A percentile compares a stretch with the other conserved stretches of the same genome.
Conservation (phyloP, 2,888 invertebrate species). For the Rapana venosa region DNA sequence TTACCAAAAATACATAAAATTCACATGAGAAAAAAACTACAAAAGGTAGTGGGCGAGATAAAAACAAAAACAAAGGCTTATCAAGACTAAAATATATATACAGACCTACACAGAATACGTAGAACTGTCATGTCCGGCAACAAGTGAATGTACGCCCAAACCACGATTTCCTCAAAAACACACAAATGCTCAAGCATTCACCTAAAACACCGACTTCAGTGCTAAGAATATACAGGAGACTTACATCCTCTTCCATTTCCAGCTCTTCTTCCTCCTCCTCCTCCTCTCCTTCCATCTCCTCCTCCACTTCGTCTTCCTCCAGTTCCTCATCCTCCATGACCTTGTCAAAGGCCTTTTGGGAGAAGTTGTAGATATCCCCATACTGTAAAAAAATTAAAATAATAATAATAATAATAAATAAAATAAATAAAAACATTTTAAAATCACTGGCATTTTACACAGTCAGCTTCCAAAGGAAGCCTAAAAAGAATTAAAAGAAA, state of each 20-base stretch:
- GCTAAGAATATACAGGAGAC: background rate
- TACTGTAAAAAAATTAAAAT: conserved; percentile 83
- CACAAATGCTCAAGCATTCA: background rate
- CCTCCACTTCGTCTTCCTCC: conserved; percentile 81
- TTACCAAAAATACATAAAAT: too few relatives aligned
- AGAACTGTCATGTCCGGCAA: too few relatives aligned
- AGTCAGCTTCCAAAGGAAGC: too few relatives aligned
- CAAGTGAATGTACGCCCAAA: too few relatives aligned
- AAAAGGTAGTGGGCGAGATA: background rate
- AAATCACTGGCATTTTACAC: background rate
- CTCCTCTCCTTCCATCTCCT: conserved; percentile 80
- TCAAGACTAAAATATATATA: too few relatives aligned
- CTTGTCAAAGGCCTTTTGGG: conserved; percentile 95
- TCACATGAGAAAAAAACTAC: too few relatives aligned
- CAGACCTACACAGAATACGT: too few relatives aligned
- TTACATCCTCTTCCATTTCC: conserved; percentile 75
- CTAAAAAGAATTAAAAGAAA: too few relatives aligned
- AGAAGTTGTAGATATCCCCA: conserved; percentile 98
- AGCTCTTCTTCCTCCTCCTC: conserved; percentile 81
- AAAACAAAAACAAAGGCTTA: conserved; percentile 12
- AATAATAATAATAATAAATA: background rate
- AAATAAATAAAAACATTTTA: background rate
- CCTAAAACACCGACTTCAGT: background rate
- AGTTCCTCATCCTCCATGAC: conserved; percentile 92
- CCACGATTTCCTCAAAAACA: background rate